A percentile compares a stretch with the other conserved stretches of the same genome.
phyloP scores from a whole-genome alignment of 2,113 vertebrate genomes.

The Romanogobio albipinnatus region DNA sequence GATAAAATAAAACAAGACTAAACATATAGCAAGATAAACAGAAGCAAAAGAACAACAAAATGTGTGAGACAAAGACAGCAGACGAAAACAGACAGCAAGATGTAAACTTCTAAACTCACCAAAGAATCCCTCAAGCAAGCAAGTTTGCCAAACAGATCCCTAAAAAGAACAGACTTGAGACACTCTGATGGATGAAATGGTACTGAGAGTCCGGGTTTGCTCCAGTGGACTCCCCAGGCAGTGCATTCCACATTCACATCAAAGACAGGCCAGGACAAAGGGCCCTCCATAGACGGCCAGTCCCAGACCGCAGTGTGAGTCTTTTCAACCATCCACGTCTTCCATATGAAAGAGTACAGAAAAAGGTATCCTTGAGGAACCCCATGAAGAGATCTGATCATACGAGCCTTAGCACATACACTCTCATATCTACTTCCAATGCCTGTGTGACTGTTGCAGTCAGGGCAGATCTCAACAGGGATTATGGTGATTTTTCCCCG shows the following conservation, averaged over 20 bases:
- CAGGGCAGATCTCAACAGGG: conserved; percentile 65
- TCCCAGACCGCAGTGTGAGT: conserved; percentile 42
- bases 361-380: conserved; percentile 29
- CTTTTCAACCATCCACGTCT: conserved; percentile 42
- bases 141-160: conserved; percentile 41
- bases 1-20: conserved; percentile 18
- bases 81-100: conserved; percentile 7
- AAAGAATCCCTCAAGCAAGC: conserved; percentile 54
- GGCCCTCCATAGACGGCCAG: conserved; percentile 48
- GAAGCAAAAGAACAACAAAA: conserved; percentile 31
- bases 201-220: conserved; percentile 44
- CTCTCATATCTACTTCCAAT: conserved; percentile 38
- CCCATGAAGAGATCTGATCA: conserved; percentile 15
- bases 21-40: conserved; percentile 29
- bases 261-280: conserved; percentile 64
- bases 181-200: conserved; percentile 34
- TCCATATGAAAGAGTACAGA: conserved; percentile 43
- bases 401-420: conserved; percentile 40
- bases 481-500: conserved; percentile 64
- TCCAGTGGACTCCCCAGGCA: conserved; percentile 62
- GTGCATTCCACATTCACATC: conserved; percentile 72
- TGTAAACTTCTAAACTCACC: conserved; percentile 69
- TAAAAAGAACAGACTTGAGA: conserved; percentile 38
- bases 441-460: conserved; percentile 56
- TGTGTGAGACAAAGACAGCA: conserved; percentile 30